These are phyloP conservation scores for Fulica atra DNA, from an alignment of 2,113 vertebrate genomes.

Conservation along the genomic window DNA sequence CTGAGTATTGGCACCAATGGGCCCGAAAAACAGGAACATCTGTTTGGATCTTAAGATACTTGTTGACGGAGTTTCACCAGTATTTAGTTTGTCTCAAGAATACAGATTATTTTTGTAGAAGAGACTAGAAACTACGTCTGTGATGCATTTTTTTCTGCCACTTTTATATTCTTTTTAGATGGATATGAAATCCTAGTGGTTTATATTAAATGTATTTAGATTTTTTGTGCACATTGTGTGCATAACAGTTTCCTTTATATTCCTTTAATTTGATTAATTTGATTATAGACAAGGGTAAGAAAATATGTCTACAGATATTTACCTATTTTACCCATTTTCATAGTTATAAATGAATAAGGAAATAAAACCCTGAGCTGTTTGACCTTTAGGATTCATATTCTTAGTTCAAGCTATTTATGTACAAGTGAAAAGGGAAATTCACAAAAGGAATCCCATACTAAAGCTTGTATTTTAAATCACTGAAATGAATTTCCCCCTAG, in stretches of 20 bases:
- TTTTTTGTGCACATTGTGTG: neutral
- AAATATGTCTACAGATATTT: neutral
- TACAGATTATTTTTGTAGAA: neutral
- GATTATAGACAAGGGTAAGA: fast-evolving
- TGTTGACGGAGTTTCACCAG: neutral
- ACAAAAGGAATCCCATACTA: neutral
- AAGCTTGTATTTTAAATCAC: neutral
- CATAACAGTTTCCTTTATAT: neutral
- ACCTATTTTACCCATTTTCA: neutral
- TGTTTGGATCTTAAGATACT: conserved; percentile 12
- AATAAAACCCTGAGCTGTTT: neutral
- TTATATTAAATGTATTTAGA: neutral
- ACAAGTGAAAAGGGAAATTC: neutral
- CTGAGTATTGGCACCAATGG: neutral
- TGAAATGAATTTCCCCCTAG: neutral
- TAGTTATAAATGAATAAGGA: neutral
- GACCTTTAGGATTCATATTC: neutral
- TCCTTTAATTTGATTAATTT: too few relatives aligned
- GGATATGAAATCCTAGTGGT: neutral
- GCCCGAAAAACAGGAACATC: conserved; percentile 11
- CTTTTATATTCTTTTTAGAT: neutral
- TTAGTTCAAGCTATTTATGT: neutral
- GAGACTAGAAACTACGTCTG: neutral
- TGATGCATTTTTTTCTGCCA: neutral
- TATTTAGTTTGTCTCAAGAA: neutral